A percentile compares a stretch with the other conserved stretches of the same genome.
phyloP scores from a whole-genome alignment of 2,113 vertebrate genomes.

The cattle (Bos taurus) region ARS-UCD2.0 NC_037333.1:102869501-102870000 shows the following conservation, averaged over 20 bases:
- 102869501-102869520: neutral
- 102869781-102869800: neutral
- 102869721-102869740: neutral
- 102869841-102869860: neutral
- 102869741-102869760: rapidly evolving
- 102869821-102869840: neutral
- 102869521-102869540: neutral
- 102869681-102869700: neutral
- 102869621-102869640: neutral
- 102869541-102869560: neutral
- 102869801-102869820: neutral
- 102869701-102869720: neutral
- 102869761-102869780: neutral
- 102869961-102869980: too few species aligned
- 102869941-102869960: neutral
- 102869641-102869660: neutral
- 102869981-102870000: neutral
- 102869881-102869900: neutral
- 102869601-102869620: neutral
- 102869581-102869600: neutral
- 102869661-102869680: neutral
- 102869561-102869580: rapidly evolving
- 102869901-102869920: neutral
- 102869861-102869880: too few species aligned
- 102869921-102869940: neutral